Evolutionary conservation across 2,888 invertebrate species (phyloP).

Genomic region (Drosophila multiciliata): DNA sequence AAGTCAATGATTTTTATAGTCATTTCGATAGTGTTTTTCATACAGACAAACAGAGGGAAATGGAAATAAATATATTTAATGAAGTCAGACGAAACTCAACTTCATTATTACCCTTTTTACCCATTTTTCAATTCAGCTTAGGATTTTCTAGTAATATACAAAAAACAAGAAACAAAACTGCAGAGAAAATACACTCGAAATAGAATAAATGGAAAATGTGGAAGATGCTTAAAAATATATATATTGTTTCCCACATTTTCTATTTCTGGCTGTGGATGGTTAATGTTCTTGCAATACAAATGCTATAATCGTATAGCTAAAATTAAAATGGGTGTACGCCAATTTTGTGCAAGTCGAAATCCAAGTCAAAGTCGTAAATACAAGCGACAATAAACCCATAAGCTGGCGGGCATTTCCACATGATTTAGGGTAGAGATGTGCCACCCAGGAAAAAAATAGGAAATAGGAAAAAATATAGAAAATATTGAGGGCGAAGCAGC

Average conservation of each 20-base stretch:
- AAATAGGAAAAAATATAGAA: slow-evolving; percentile 39
- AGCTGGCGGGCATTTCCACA: slow-evolving; percentile 65
- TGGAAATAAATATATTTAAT: background rate
- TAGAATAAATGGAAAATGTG: background rate
- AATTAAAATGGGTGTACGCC: slow-evolving; percentile 77
- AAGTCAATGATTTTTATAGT: background rate
- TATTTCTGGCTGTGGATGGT: slow-evolving; percentile 5
- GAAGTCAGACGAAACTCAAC: background rate
- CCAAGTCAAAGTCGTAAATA: slow-evolving; percentile 72
- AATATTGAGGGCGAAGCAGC: slow-evolving; percentile 45
- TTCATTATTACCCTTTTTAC: background rate
- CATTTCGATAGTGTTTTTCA: background rate
- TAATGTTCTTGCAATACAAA: slow-evolving; percentile 51
- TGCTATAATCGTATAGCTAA: slow-evolving; percentile 74
- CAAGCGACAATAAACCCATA: slow-evolving; percentile 76
- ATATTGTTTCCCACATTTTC: slow-evolving; percentile 9
- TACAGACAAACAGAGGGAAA: accelerated
- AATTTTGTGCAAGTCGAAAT: slow-evolving; percentile 69
- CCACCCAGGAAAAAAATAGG: slow-evolving; percentile 4
- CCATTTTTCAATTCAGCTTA: background rate
- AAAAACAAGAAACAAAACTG: too few species aligned
- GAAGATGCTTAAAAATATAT: background rate
- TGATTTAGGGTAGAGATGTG: slow-evolving; percentile 49
- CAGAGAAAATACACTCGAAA: background rate
- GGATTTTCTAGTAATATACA: background rate